Conservation (phyloP, 2,888 invertebrate species). For the Microplitis deprimator region DNA sequence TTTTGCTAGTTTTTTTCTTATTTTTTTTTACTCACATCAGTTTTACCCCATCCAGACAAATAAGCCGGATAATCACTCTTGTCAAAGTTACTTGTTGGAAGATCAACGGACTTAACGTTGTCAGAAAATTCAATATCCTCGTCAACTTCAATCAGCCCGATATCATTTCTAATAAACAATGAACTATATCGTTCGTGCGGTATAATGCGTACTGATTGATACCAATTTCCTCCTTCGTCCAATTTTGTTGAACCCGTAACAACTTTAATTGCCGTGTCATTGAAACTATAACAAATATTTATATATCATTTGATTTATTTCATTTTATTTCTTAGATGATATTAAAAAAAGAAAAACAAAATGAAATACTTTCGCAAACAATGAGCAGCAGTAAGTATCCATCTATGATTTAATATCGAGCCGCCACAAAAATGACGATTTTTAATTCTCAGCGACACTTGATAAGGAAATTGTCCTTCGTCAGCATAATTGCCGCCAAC, state of each 20-base stretch:
- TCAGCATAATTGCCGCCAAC: conserved; percentile 74
- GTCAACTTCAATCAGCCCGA: conserved; percentile 63
- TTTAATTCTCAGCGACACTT: conserved; percentile 74
- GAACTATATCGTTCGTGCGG: conserved; percentile 61
- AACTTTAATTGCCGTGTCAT: conserved; percentile 60
- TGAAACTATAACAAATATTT: conserved; percentile 52
- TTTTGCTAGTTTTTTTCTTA: neutral
- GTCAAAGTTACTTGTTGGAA: conserved; percentile 60
- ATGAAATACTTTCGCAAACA: conserved; percentile 73
- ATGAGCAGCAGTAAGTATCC: conserved; percentile 76
- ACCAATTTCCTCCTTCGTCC: conserved; percentile 62
- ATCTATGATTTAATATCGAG: conserved; percentile 74
- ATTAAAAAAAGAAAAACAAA: neutral
- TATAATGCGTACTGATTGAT: conserved; percentile 56
- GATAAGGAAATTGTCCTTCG: conserved; percentile 75
- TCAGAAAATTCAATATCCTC: conserved; percentile 62
- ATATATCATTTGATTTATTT: conserved; percentile 7
- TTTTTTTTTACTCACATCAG: conserved; percentile 55
- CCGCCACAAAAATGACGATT: conserved; percentile 77
- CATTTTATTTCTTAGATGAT: neutral
- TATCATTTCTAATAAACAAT: conserved; percentile 63
- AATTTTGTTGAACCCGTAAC: conserved; percentile 64
- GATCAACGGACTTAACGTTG: conserved; percentile 58
- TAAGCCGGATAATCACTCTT: conserved; percentile 62
- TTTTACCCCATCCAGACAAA: conserved; percentile 69